These are phyloP conservation scores for Zaprionus vittiger DNA, from an alignment of 1,140 invertebrate species.

Conservation along the genomic window DNA sequence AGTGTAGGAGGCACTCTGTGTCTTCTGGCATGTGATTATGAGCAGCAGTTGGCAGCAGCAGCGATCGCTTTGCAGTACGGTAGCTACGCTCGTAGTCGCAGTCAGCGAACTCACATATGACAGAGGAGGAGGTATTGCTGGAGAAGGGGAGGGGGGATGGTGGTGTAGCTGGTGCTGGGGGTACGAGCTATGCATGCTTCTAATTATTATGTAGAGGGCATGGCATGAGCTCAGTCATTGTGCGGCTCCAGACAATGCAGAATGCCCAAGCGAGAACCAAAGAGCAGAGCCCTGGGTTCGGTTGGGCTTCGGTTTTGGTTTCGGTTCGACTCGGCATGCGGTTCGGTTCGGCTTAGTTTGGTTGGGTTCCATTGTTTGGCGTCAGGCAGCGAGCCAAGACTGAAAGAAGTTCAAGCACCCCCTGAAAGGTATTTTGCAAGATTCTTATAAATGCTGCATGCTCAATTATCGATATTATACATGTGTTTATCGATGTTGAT, in stretches of 20 bases:
- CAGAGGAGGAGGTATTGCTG: neutral
- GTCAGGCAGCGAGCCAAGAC: conserved; percentile 13
- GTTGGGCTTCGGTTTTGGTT: neutral
- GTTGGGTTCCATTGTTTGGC: conserved; percentile 32
- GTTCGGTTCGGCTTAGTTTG: neutral
- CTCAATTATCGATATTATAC: no score
- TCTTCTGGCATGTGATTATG: conserved; percentile 52
- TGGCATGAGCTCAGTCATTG: conserved; percentile 30
- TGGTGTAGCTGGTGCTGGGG: neutral
- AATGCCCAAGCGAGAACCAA: conserved; percentile 29
- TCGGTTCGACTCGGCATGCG: conserved; percentile 26
- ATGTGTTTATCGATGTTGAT: no score
- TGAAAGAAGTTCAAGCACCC: conserved; percentile 71
- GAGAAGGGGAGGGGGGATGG: neutral
- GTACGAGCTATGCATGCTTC: conserved; percentile 66
- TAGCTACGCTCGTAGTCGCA: conserved; percentile 64
- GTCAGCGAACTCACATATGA: conserved; percentile 66
- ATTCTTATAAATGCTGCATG: neutral
- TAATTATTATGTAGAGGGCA: conserved; percentile 76
- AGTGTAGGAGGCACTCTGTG: conserved; percentile 20
- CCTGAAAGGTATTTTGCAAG: conserved; percentile 31
- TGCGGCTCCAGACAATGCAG: conserved; percentile 61
- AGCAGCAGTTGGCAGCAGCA: conserved; percentile 38
- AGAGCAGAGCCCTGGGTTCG: conserved; percentile 18
- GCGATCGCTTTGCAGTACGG: conserved; percentile 25